A percentile compares a stretch with the other conserved stretches of the same genome.
These are phyloP conservation scores for Andrena trimmerana DNA, from an alignment of 2,888 invertebrate species.

Conservation along the genomic window DNA sequence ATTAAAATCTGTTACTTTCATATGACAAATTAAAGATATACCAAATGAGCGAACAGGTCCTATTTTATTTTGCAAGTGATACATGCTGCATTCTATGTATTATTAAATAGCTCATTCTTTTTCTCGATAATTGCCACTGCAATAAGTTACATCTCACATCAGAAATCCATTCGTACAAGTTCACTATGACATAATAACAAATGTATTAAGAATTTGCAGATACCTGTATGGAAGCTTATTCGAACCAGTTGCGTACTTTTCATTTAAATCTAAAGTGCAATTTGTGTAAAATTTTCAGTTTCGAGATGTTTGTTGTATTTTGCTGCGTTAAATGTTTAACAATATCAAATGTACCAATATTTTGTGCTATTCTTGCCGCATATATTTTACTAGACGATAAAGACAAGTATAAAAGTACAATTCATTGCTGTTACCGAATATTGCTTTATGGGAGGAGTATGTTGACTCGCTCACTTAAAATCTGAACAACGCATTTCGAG, in stretches of 20 bases:
- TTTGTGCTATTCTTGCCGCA: not conserved
- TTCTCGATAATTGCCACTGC: not conserved
- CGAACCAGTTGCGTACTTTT: constrained; percentile 11
- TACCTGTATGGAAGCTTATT: constrained; percentile 5
- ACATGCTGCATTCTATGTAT: not conserved
- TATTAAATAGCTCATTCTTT: not conserved
- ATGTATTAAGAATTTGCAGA: not conserved
- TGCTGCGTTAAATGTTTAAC: not conserved
- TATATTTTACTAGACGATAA: constrained; percentile 1
- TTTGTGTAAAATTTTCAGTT: constrained; percentile 1
- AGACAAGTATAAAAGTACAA: constrained; percentile 6
- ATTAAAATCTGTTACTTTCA: not conserved
- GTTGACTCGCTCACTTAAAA: constrained; percentile 20
- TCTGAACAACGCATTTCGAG: constrained; percentile 4
- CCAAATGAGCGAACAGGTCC: not conserved
- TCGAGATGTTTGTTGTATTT: not conserved
- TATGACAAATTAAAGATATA: not conserved
- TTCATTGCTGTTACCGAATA: constrained; percentile 21
- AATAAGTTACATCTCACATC: not conserved
- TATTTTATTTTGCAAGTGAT: not conserved
- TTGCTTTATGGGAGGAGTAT: constrained; percentile 12
- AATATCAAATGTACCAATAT: not conserved
- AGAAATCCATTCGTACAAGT: not conserved
- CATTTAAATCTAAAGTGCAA: constrained; percentile 31
- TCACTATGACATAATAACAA: not conserved